Conservation (phyloP, 2,888 invertebrate genomes). For the Cheilosia variabilis region DNA sequence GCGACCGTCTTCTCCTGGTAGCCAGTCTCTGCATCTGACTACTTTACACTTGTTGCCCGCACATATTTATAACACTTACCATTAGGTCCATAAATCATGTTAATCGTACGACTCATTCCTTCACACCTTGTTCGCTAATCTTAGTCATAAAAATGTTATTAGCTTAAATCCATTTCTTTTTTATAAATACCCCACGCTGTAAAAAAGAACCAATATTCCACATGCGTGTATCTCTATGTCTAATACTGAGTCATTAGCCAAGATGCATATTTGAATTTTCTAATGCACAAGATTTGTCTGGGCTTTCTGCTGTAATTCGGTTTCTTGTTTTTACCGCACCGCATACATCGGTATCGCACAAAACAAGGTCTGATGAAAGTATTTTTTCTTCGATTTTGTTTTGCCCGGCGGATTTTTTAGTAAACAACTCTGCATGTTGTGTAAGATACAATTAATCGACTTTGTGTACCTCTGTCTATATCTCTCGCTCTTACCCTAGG, state of each 20-base stretch:
- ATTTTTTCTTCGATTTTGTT: not conserved
- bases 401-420: constrained; percentile 14
- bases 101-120: not conserved
- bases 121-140: constrained; percentile 12
- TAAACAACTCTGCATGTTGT: constrained; percentile 43
- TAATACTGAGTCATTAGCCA: constrained; percentile 38
- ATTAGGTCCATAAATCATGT: not conserved
- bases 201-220: not conserved
- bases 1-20: too few species aligned
- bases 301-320: not conserved
- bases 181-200: not conserved
- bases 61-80: not conserved
- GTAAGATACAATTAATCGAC: constrained; percentile 36
- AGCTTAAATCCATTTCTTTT: not conserved
- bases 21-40: too few species aligned
- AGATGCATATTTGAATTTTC: constrained; percentile 35
- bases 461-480: not conserved
- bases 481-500: not conserved
- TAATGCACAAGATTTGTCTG: constrained; percentile 30
- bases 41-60: too few species aligned
- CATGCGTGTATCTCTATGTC: constrained; percentile 21
- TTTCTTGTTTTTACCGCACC: constrained; percentile 12
- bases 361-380: constrained; percentile 45
- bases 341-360: constrained; percentile 3
- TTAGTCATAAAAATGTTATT: constrained; percentile 13